Conservation (phyloP, 2,888 invertebrate species). For the Pristionchus japonicus region DNA sequence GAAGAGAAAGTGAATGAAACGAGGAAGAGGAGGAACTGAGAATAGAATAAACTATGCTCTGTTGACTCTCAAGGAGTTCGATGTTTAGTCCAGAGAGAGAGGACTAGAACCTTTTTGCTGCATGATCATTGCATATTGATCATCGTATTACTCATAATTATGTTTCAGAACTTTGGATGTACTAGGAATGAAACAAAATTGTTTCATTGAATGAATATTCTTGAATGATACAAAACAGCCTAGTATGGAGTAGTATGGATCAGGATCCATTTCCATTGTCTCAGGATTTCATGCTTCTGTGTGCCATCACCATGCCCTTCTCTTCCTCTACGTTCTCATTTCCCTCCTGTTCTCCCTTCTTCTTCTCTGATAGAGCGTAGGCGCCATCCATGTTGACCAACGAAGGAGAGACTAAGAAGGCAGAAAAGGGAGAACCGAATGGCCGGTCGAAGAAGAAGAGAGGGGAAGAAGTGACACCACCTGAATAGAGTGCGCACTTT, state of each 20-base stretch:
- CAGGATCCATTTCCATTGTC: not conserved
- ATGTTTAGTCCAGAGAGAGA: not conserved
- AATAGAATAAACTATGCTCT: not conserved
- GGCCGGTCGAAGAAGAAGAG: slow-evolving; percentile 13
- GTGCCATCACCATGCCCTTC: not conserved
- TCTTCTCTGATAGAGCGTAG: slow-evolving; percentile 44
- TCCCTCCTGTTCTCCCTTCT: slow-evolving; percentile 5
- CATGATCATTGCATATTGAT: not conserved
- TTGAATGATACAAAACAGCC: too few species aligned
- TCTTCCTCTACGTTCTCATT: not conserved
- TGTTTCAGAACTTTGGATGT: too few species aligned
- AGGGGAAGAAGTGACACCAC: slow-evolving; percentile 25
- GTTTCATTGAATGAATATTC: too few species aligned
- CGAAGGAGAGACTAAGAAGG: slow-evolving; percentile 25
- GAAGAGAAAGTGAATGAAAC: not conserved
- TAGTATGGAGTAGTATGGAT: not conserved
- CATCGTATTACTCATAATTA: too few species aligned
- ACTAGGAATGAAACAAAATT: too few species aligned
- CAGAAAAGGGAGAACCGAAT: not conserved
- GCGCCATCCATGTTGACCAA: slow-evolving; percentile 15
- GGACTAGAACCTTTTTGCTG: not conserved
- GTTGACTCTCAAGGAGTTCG: slow-evolving; percentile 31
- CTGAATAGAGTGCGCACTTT: not conserved
- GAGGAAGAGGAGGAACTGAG: slow-evolving; percentile 16
- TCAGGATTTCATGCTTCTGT: not conserved